These are phyloP conservation scores for Trinorchestia longiramus DNA, from an alignment of 1,140 invertebrate genomes.

Conservation along the genomic window DNA sequence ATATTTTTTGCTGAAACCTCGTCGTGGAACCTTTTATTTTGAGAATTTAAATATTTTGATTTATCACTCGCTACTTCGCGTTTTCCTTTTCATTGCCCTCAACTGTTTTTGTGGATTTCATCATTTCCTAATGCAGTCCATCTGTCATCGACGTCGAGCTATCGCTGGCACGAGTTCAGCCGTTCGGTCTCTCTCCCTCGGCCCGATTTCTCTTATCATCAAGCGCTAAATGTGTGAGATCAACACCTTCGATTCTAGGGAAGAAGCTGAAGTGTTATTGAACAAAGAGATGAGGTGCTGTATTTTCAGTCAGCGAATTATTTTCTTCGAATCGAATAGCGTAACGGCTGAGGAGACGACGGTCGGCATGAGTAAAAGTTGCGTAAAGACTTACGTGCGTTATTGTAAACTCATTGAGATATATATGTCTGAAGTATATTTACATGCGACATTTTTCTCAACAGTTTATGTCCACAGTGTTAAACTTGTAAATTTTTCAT, in stretches of 20 bases:
- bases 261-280: not conserved
- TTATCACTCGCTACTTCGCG: not conserved
- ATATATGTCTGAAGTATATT: too few relatives aligned
- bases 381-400: too few relatives aligned
- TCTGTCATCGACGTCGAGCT: not conserved
- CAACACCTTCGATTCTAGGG: not conserved
- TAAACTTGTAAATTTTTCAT: too few relatives aligned
- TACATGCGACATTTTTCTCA: too few relatives aligned
- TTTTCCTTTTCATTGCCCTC: not conserved
- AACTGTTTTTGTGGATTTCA: not conserved
- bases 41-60: not conserved
- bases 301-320: not conserved
- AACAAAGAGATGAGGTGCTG: not conserved
- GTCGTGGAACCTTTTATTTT: too few relatives aligned
- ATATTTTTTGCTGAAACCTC: too few relatives aligned
- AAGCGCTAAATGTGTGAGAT: conserved; percentile 12
- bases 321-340: not conserved
- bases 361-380: too few relatives aligned
- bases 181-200: not conserved
- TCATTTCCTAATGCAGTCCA: not conserved
- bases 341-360: not conserved
- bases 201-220: not conserved
- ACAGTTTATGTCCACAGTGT: too few relatives aligned
- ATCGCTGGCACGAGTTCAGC: not conserved
- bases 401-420: too few relatives aligned